phyloP scores from a whole-genome alignment of 2,113 vertebrate species.

The Halichoeres trimaculatus region DNA sequence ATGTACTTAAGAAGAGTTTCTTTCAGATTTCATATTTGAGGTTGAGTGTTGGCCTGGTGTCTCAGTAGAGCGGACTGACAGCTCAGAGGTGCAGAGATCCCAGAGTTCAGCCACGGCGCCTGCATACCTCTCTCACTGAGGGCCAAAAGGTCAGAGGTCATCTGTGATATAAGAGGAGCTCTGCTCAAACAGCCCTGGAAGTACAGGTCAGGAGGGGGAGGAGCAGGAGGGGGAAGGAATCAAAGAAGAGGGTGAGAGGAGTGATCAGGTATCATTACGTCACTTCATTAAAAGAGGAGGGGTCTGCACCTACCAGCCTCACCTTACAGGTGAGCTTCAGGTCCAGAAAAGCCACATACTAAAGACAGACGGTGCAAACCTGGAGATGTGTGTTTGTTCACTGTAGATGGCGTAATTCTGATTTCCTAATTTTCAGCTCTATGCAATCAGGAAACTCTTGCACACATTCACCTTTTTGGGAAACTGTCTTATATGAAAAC shows the following conservation, averaged over 20 bases:
- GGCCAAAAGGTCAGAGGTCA: constrained; percentile 81
- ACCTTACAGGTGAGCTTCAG: background rate
- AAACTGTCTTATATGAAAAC: too few relatives aligned
- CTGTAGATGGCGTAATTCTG: too few relatives aligned
- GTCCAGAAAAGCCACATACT: background rate
- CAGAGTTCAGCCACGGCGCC: constrained; percentile 43
- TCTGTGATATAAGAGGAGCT: constrained; percentile 79
- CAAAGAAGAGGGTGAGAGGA: background rate
- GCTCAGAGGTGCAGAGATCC: constrained; percentile 10
- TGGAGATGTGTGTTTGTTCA: too few relatives aligned
- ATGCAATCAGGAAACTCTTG: too few relatives aligned
- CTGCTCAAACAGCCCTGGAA: constrained; percentile 84
- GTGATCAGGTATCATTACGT: background rate
- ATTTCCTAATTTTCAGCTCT: too few relatives aligned
- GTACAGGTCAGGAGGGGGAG: constrained; percentile 73
- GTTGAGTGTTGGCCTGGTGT: background rate
- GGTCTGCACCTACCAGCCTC: too few relatives aligned
- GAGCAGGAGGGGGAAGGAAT: background rate
- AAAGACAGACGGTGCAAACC: too few relatives aligned
- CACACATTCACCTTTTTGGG: too few relatives aligned
- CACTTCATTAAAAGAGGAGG: background rate
- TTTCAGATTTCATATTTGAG: background rate
- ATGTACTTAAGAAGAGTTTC: too few relatives aligned
- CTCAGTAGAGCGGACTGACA: background rate
- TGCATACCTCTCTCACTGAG: constrained; percentile 73